Conservation (phyloP, 2,888 invertebrate genomes). For the Julus scanicus region DNA sequence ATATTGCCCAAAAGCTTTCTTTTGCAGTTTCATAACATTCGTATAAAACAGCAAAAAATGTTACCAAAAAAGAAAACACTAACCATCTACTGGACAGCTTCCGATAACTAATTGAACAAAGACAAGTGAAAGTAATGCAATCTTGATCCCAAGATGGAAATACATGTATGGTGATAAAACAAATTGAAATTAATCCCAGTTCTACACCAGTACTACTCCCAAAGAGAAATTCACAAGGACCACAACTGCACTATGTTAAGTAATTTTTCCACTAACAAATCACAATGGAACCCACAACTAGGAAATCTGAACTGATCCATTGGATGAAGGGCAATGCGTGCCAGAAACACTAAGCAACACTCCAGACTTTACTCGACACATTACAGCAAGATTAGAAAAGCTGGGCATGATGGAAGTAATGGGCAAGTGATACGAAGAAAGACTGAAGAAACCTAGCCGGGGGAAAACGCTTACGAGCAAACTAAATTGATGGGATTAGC, state of each 20-base stretch:
- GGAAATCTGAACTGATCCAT: neutral
- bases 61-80: neutral
- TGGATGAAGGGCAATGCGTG: neutral
- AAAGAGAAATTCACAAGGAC: constrained; percentile 33
- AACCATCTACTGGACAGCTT: constrained; percentile 6
- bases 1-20: constrained; percentile 23
- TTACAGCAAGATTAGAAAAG: constrained; percentile 9
- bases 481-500: constrained; percentile 21
- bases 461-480: neutral
- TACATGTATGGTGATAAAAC: neutral
- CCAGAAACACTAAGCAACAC: neutral
- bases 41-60: neutral
- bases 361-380: constrained; percentile 22
- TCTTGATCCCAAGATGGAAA: constrained; percentile 31
- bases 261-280: constrained; percentile 21
- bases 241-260: constrained; percentile 17
- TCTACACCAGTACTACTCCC: neutral
- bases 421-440: constrained; percentile 15
- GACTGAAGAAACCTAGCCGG: neutral
- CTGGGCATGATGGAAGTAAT: neutral
- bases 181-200: constrained; percentile 22
- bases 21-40: neutral
- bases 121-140: constrained; percentile 18
- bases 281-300: constrained; percentile 14
- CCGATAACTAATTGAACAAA: neutral